These are phyloP conservation scores for Tipula unca DNA, from an alignment of 2,888 invertebrate genomes.

Conservation along the genomic window DNA sequence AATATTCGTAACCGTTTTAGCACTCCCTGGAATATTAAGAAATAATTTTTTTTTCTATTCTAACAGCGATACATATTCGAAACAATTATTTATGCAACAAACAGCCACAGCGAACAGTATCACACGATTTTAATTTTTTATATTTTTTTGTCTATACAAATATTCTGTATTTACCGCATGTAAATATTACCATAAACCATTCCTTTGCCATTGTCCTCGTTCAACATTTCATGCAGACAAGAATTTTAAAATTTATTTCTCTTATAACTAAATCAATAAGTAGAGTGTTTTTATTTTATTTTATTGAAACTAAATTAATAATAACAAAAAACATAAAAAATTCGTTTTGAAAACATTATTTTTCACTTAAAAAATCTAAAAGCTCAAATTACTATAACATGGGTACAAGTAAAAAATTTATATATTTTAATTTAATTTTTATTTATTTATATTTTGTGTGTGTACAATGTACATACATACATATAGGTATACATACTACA, in stretches of 20 bases:
- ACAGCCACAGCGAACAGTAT: neutral
- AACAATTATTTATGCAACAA: neutral
- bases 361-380: constrained; percentile 8
- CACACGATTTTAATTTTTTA: neutral
- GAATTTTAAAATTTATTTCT: neutral
- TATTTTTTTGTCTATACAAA: neutral
- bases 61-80: neutral
- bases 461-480: neutral
- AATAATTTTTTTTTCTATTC: neutral
- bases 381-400: neutral
- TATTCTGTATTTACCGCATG: constrained; percentile 2
- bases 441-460: neutral
- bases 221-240: constrained; percentile 8
- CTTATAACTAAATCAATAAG: neutral
- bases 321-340: constrained; percentile 14
- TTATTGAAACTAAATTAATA: constrained; percentile 8
- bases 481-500: neutral
- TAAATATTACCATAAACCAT: constrained; percentile 9
- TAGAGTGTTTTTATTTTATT: neutral
- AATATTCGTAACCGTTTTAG: neutral
- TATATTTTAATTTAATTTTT: neutral
- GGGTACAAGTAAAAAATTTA: neutral
- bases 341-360: neutral
- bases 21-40: neutral
- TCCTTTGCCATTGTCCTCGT: neutral